Conservation (phyloP, 2,113 vertebrate species). For the Megaleporinus macrocephalus region DNA sequence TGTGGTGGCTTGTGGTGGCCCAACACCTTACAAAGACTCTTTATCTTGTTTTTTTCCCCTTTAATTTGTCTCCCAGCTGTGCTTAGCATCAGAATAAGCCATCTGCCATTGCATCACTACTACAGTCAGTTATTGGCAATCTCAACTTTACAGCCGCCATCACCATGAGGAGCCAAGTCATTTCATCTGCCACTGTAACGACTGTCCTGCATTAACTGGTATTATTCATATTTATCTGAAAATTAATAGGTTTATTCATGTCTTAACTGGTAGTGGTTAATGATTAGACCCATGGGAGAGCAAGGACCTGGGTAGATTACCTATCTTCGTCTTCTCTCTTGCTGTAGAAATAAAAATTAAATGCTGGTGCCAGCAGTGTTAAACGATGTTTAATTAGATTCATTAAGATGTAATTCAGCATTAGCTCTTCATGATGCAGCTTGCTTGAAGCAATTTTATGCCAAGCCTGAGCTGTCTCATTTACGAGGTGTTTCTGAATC, state of each 20-base stretch:
- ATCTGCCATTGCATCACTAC: too few relatives aligned
- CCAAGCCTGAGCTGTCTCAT: not conserved
- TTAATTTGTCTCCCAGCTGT: too few relatives aligned
- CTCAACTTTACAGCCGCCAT: constrained; percentile 17
- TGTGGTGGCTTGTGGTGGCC: too few relatives aligned
- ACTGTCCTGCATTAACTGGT: constrained; percentile 43
- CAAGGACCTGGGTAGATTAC: not conserved
- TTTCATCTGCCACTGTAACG: constrained; percentile 46
- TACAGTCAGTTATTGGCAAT: too few relatives aligned
- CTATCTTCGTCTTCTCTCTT: constrained; percentile 18
- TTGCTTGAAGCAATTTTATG: not conserved
- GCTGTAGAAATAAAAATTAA: not conserved
- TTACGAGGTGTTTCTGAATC: constrained; percentile 6
- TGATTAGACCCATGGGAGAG: not conserved
- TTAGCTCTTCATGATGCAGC: not conserved
- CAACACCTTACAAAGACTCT: too few relatives aligned
- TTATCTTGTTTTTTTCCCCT: too few relatives aligned
- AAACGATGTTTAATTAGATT: constrained; percentile 18
- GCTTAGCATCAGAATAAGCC: too few relatives aligned
- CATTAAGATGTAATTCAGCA: constrained; percentile 17
- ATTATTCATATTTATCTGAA: constrained; percentile 44
- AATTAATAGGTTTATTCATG: constrained; percentile 22
- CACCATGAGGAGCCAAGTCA: constrained; percentile 41
- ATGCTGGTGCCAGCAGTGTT: not conserved
- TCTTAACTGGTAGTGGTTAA: constrained; percentile 41